Conservation (phyloP, 2,797 vertebrate genomes). For the Heliangelus exortis region DNA sequence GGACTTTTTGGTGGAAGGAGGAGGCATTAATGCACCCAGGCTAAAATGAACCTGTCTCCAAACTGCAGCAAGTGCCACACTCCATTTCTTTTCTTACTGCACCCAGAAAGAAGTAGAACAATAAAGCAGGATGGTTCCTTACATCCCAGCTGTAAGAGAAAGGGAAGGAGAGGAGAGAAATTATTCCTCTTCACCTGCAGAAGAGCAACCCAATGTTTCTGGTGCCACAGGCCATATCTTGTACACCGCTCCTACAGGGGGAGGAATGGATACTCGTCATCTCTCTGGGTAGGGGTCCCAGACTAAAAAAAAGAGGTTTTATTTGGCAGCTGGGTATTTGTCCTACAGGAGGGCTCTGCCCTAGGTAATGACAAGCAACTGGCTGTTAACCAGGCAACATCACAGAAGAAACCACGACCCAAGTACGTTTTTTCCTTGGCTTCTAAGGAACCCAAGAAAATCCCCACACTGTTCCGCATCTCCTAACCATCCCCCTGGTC, state of each 20-base stretch:
- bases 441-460: neutral
- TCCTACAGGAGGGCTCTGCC: neutral
- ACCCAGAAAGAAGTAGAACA: neutral
- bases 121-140: neutral
- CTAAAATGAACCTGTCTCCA: neutral
- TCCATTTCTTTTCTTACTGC: rapidly evolving
- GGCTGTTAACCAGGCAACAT: neutral
- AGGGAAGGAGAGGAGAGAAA: neutral
- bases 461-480: neutral
- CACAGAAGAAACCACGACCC: neutral
- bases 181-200: neutral
- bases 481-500: neutral
- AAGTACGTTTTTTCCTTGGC: neutral
- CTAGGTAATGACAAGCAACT: neutral
- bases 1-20: neutral
- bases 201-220: neutral
- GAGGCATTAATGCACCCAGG: neutral
- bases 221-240: neutral
- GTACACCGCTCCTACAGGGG: neutral
- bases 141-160: neutral
- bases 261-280: neutral
- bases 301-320: neutral
- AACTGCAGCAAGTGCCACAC: neutral
- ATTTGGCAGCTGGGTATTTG: neutral
- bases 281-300: neutral